Conservation (phyloP, 2,113 vertebrate species). For the Thamnaconus septentrionalis region DNA sequence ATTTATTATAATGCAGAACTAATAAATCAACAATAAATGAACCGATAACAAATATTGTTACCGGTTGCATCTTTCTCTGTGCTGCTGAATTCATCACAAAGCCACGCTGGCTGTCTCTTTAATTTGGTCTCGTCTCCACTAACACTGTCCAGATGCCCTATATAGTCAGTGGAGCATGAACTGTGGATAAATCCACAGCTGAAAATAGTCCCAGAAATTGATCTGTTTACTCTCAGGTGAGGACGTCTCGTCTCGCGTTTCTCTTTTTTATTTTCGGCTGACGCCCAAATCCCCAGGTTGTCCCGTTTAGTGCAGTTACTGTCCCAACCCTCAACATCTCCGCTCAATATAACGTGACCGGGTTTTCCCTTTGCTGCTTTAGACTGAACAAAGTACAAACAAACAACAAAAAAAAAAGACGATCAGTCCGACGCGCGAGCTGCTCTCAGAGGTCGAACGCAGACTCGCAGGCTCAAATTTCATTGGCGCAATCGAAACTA, state of each 20-base stretch:
- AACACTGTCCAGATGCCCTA: background rate
- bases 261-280: background rate
- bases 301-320: background rate
- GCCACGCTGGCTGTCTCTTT: too few species aligned
- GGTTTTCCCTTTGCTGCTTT: too few species aligned
- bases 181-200: background rate
- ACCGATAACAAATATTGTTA: too few species aligned
- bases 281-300: background rate
- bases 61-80: too few species aligned
- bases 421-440: background rate
- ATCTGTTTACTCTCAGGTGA: background rate
- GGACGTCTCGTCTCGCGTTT: background rate
- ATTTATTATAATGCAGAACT: too few species aligned
- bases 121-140: background rate
- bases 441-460: conserved; percentile 5
- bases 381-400: too few species aligned
- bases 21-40: too few species aligned
- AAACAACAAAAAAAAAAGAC: too few species aligned
- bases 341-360: too few species aligned
- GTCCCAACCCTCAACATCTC: background rate
- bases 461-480: background rate
- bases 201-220: background rate
- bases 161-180: background rate
- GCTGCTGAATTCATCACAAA: too few species aligned
- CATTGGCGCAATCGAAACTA: conserved; percentile 8